Base-by-base conservation (phyloP, 2,113 vertebrate genomes). In the Verasper variegatus region DNA sequence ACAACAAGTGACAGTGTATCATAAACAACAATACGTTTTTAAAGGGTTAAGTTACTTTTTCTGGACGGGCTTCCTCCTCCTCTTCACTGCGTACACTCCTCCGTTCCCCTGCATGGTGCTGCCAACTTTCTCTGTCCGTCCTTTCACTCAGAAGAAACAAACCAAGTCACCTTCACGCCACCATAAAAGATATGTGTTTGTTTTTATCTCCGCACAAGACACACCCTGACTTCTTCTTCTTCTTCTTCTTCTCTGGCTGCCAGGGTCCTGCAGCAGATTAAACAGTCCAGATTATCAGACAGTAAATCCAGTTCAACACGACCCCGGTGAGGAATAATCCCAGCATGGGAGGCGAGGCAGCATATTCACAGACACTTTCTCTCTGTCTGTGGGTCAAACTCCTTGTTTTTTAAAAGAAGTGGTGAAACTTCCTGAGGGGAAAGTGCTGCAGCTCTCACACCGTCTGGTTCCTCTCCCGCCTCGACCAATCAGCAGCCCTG, bases 21-120 rank as follows among this genome's bases (percentile, higher is more conserved):
- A 2, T 5, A 15, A 51, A 51, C 17, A 18, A 51, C 0, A 51
- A 51, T 1, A 51, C 3, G 47, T 17, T 51, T 51, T 1, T 56
- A 12, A 24, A 24, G 7, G 4, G 13, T 57, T 57, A 24, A 26
- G 66, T 20, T 21, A 83, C 82, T 37, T 73, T 75, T 85, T 89
- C 60, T 81, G 80, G 0, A 61, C 76, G 35, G 87, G 85, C 56
- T 87, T 89, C 74, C 76, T 89, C 85, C 87, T 87, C 71, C 57
- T 85, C 82, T 74, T 89, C 55, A 52, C 76, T 14, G 87, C 82
- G 63, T 83, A 85, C 0, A 56, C 65, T 14, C 76, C 82, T 1
- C 55, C 64, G 15, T 63, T 83, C 12, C 79, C 82, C 70, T 68
- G 72, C 87, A 89, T 87, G 68, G 1, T 68, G 51, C 14, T 35